Percentiles rank a stretch among this genome's conserved stretches.
Conservation (phyloP, 2,888 invertebrate species). For the Oligia fasciuncula region DNA sequence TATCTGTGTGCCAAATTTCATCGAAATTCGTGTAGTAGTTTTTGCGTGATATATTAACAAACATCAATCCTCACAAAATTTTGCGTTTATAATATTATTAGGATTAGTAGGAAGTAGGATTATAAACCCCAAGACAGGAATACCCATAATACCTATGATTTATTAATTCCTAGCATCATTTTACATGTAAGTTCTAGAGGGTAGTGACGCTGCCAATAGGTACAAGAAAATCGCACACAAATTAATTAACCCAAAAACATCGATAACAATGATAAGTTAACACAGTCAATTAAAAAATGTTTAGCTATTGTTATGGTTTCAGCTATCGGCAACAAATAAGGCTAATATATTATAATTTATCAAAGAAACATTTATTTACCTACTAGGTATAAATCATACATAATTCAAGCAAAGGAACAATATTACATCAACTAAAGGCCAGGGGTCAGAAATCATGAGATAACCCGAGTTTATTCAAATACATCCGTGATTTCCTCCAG, state of each 20-base stretch:
- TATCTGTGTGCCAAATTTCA: too few species aligned
- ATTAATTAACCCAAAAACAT: not conserved
- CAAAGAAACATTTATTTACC: constrained; percentile 12
- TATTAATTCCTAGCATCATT: not conserved
- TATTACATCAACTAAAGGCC: constrained; percentile 20
- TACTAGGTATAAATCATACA: constrained; percentile 28
- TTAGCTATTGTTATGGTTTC: not conserved
- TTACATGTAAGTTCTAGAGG: not conserved
- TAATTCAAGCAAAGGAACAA: constrained; percentile 30
- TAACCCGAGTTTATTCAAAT: constrained; percentile 32
- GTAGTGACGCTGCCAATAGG: not conserved
- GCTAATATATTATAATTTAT: not conserved
- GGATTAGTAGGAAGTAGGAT: too few species aligned
- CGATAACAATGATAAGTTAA: not conserved
- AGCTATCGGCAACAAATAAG: not conserved
- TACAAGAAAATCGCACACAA: not conserved
- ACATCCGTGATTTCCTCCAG: constrained; percentile 52
- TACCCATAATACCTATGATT: not conserved
- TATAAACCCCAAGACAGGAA: not conserved
- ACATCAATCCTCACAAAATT: too few species aligned
- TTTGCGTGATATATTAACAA: too few species aligned
- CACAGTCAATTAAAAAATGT: not conserved
- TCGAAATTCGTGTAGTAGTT: too few species aligned
- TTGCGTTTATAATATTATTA: too few species aligned
- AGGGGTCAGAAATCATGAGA: constrained; percentile 34